Conservation (phyloP, 2,888 invertebrate species). For the Caenorhabditis becei region DNA sequence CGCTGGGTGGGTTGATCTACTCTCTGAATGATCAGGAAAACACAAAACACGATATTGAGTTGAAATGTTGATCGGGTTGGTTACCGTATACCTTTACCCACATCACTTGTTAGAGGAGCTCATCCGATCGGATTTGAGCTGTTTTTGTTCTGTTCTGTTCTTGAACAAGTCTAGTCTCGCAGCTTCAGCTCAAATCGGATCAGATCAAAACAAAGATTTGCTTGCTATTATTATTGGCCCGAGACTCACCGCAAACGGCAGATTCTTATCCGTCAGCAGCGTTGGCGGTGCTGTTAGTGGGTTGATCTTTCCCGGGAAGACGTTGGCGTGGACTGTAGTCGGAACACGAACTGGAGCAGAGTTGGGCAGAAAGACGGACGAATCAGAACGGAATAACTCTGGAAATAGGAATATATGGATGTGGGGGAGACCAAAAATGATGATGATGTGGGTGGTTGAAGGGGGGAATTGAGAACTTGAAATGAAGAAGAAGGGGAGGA, state of each 20-base stretch:
- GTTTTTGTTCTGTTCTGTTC: not conserved
- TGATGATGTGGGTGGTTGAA: slow-evolving; percentile 35
- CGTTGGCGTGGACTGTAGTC: slow-evolving; percentile 25
- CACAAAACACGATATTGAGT: slow-evolving; percentile 33
- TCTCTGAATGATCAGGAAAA: slow-evolving; percentile 36
- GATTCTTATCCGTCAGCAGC: slow-evolving; percentile 35
- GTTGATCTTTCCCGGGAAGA: slow-evolving; percentile 51
- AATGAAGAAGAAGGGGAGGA: slow-evolving; percentile 13
- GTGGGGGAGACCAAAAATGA: not conserved
- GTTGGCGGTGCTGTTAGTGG: slow-evolving; percentile 40
- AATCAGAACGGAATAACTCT: slow-evolving; percentile 42
- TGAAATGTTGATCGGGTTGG: slow-evolving; percentile 16
- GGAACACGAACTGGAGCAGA: slow-evolving; percentile 36
- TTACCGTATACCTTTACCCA: slow-evolving; percentile 30
- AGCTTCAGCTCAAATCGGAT: not conserved
- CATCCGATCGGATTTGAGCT: no score
- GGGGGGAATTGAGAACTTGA: slow-evolving; percentile 12
- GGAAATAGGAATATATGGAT: slow-evolving; percentile 19
- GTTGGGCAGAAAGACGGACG: slow-evolving; percentile 36
- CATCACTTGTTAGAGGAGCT: no score
- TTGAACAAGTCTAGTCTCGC: not conserved
- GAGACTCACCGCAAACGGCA: slow-evolving; percentile 37
- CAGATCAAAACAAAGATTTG: not conserved
- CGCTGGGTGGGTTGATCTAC: slow-evolving; percentile 24
- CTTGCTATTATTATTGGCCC: not conserved